Base-by-base conservation (phyloP, 2,113 vertebrate genomes). In the Galemys pyrenaicus region DNA sequence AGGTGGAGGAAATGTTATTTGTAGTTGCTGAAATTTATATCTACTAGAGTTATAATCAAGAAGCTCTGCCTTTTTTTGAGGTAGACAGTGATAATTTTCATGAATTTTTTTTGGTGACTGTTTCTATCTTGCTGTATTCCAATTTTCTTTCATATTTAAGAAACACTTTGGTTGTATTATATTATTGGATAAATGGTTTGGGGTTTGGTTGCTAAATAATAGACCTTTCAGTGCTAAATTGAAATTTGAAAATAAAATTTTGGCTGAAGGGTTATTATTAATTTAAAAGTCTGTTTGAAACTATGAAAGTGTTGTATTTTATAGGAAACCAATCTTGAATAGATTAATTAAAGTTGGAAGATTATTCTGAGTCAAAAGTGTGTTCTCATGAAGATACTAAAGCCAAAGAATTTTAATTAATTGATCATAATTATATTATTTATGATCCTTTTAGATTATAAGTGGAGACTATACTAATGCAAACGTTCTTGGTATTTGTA, bases 131-230 rank as follows among this genome's bases (percentile, higher is more conserved):
- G 75, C 80, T 71, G 58, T 80, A 94, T 91, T 92, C 39, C 79
- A 88, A 88, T 32, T 88, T 0, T 60, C 65, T 93, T 32, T 88
- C 22, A 37, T 91, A 58, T 41, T 96, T 88, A 49, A 96, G 85
- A 94, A 78, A 94, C 75, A 73, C 37, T 62, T n/a, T 81, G 58
- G 32, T 96, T 97, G 67, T 91, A 90, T 96, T 87, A 67, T 79
- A 49, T 86, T 73, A 92, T 35, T 94, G 77, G 74, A 70, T 94
- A 89, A 91, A 97, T 98, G 96, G 82, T 95, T 97, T 98, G 96
- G 96, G 81, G 70, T 98, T 98, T 12, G 5, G 94, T 98, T 98
- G 96, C 96, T 97, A 78, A 96, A 83, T 9, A 4, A 79, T 44
- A 94, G 70, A 79, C 46, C 32, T 56, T 90, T 96, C 39, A 94